Evolutionary conservation across 1,140 invertebrate genomes (phyloP).

Genomic region (Scaptodrosophila lebanonensis): DNA sequence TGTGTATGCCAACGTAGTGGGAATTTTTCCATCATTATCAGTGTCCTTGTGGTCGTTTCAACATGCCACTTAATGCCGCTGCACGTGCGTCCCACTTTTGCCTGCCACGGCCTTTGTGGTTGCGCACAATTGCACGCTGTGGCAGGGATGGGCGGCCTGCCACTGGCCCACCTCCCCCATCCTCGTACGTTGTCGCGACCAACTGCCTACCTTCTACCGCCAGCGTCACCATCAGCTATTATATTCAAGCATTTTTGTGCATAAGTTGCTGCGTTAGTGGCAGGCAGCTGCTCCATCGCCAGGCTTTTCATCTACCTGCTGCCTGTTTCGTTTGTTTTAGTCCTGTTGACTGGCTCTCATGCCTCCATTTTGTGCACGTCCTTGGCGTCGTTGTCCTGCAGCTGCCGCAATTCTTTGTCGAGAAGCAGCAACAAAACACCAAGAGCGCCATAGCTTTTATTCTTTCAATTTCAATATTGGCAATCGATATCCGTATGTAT

Average conservation of each 20-base stretch:
- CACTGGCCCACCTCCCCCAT: background rate
- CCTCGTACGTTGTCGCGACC: background rate
- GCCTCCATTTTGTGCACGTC: conserved; percentile 29
- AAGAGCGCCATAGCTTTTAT: conserved; percentile 17
- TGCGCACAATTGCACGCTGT: conserved; percentile 5
- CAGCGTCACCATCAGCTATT: conserved; percentile 42
- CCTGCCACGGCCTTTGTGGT: conserved; percentile 33
- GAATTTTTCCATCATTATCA: conserved; percentile 74
- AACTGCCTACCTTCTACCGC: background rate
- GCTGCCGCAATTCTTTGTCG: background rate
- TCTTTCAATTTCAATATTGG: conserved; percentile 60
- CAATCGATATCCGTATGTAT: conserved; percentile 42
- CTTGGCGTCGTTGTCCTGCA: conserved; percentile 2
- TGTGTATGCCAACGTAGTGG: conserved; percentile 34
- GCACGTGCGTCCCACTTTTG: conserved; percentile 55
- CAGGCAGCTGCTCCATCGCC: conserved; percentile 70
- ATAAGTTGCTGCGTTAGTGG: conserved; percentile 72
- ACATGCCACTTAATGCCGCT: conserved; percentile 74
- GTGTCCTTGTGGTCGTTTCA: conserved; percentile 66
- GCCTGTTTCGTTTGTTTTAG: conserved; percentile 50
- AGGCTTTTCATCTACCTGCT: too few relatives aligned
- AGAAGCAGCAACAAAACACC: too few relatives aligned
- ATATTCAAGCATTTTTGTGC: conserved; percentile 71
- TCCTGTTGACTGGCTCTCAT: conserved; percentile 13
- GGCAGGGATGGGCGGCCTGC: too few relatives aligned